phyloP scores from a whole-genome alignment of 2,888 invertebrate species.

The Cerceris rybyensis region DNA sequence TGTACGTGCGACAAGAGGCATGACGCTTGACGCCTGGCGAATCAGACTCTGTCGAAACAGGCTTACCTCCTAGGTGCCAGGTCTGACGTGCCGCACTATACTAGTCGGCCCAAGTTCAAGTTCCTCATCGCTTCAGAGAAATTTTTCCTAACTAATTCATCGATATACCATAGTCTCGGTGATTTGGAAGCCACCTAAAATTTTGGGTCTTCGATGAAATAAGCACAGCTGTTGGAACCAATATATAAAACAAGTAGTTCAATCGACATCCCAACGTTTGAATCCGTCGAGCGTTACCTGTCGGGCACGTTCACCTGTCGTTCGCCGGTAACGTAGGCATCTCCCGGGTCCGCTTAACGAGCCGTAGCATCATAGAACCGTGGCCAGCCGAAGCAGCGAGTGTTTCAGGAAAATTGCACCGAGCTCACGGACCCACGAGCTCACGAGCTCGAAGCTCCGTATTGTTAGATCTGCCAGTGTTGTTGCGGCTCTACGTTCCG shows the following conservation, averaged over 20 bases:
- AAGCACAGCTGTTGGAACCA: too few relatives aligned
- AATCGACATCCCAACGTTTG: not conserved
- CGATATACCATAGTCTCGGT: too few relatives aligned
- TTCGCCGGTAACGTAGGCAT: slow-evolving; percentile 41
- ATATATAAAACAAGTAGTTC: not conserved
- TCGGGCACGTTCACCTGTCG: slow-evolving; percentile 24
- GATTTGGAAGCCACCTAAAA: too few relatives aligned
- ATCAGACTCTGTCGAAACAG: too few relatives aligned
- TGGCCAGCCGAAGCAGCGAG: slow-evolving; percentile 19
- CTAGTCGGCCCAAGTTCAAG: too few relatives aligned
- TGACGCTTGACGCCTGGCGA: too few relatives aligned
- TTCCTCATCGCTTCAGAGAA: too few relatives aligned
- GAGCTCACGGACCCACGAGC: slow-evolving; percentile 24
- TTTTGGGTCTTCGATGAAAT: too few relatives aligned
- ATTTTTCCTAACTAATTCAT: too few relatives aligned
- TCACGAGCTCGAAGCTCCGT: slow-evolving; percentile 1
- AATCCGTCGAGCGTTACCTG: slow-evolving; percentile 3
- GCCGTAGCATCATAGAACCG: not conserved
- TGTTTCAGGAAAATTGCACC: slow-evolving; percentile 41
- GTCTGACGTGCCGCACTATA: too few relatives aligned
- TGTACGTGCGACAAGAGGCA: too few relatives aligned
- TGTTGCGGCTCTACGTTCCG: slow-evolving; percentile 30
- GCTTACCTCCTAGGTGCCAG: too few relatives aligned
- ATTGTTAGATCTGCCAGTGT: slow-evolving; percentile 46
- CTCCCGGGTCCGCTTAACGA: slow-evolving; percentile 21